Evolutionary conservation across 2,113 vertebrate genomes (phyloP).

Genomic region (Dromiciops gliroides): DNA sequence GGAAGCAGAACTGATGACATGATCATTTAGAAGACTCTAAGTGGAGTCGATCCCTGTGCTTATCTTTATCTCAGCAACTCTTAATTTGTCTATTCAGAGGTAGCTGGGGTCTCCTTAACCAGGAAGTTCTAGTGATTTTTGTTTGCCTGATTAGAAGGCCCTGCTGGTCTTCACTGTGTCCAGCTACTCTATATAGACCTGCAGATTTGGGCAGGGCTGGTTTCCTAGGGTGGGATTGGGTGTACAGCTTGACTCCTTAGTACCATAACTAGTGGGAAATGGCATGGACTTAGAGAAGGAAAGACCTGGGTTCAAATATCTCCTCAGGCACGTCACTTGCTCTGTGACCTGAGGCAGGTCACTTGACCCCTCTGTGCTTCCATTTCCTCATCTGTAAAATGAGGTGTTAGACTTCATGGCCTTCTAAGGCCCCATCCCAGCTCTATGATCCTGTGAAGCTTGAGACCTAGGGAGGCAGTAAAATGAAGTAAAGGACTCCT

Average conservation of each 20-base stretch:
- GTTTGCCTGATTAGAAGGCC: background rate
- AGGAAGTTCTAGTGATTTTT: background rate
- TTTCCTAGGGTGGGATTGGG: background rate
- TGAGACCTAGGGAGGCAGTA: background rate
- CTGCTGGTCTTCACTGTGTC: background rate
- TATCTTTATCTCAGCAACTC: background rate
- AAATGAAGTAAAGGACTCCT: background rate
- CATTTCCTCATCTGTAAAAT: background rate
- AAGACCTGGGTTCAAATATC: background rate
- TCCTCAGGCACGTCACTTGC: background rate
- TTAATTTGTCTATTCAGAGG: background rate
- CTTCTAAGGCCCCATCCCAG: background rate
- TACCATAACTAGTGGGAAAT: background rate
- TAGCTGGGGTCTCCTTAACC: background rate
- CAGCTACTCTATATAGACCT: background rate
- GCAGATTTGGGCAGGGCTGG: background rate
- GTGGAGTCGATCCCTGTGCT: background rate
- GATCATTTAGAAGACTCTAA: too few relatives aligned
- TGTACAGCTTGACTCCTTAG: background rate
- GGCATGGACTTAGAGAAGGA: too few relatives aligned
- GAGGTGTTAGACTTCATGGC: background rate
- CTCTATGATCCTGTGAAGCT: background rate
- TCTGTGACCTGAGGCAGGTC: background rate
- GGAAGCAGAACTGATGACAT: background rate
- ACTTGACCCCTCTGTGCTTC: background rate